Evolutionary conservation across 1,140 invertebrate genomes (phyloP).

Genomic region (Lethrus apterus): DNA sequence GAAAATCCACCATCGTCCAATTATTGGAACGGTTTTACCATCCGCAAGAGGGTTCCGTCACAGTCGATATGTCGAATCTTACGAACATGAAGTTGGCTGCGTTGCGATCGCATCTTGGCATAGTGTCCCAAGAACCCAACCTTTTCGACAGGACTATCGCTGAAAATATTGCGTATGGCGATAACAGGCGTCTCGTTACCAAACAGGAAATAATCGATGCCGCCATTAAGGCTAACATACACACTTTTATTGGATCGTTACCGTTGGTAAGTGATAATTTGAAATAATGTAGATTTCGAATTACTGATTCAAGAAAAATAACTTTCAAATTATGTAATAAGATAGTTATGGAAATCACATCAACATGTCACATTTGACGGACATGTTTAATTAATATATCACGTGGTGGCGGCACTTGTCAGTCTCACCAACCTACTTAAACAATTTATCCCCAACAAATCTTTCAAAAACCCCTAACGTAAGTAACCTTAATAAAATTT

Average conservation of each 20-base stretch:
- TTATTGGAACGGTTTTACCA: slow-evolving; percentile 74
- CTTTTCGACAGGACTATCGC: slow-evolving; percentile 76
- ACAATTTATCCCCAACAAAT: too few species aligned
- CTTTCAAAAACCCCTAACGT: too few species aligned
- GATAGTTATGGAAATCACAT: too few species aligned
- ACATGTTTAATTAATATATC: too few species aligned
- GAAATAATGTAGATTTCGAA: slow-evolving; percentile 12
- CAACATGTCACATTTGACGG: too few species aligned
- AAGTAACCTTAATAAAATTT: too few species aligned
- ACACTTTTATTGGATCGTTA: slow-evolving; percentile 68
- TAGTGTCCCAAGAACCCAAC: slow-evolving; percentile 74
- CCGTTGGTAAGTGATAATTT: slow-evolving; percentile 42
- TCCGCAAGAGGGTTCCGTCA: slow-evolving; percentile 52
- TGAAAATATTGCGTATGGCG: slow-evolving; percentile 82
- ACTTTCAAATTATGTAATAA: not conserved
- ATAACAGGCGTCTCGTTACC: slow-evolving; percentile 55
- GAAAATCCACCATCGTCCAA: slow-evolving; percentile 75
- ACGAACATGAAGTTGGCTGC: slow-evolving; percentile 48
- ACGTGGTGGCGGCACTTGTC: too few species aligned
- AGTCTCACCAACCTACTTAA: too few species aligned
- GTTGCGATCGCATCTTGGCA: slow-evolving; percentile 56
- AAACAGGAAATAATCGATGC: slow-evolving; percentile 73
- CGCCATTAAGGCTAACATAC: slow-evolving; percentile 77
- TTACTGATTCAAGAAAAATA: not conserved
- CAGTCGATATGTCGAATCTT: slow-evolving; percentile 42